Evolutionary conservation across 1,140 invertebrate species (phyloP).

Genomic region (Monomorium pharaonis): DNA sequence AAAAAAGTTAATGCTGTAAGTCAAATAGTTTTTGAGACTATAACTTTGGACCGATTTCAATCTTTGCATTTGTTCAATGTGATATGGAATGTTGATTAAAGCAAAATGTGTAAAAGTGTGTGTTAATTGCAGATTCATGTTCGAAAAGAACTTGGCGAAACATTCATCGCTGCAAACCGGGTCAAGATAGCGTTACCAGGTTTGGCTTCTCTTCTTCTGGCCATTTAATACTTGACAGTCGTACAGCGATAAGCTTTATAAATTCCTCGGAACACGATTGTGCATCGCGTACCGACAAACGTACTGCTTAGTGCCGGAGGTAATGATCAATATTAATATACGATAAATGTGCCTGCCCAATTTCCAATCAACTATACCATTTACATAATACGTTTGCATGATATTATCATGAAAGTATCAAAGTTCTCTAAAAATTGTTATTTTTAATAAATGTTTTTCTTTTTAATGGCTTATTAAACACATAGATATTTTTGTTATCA

Average conservation of each 20-base stretch:
- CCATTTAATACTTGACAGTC: conserved; percentile 46
- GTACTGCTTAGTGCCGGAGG: conserved; percentile 38
- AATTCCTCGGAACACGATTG: conserved; percentile 37
- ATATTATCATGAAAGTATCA: background rate
- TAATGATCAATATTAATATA: conserved; percentile 31
- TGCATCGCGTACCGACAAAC: conserved; percentile 30
- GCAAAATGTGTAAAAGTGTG: conserved; percentile 25
- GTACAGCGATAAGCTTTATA: conserved; percentile 53
- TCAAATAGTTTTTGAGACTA: background rate
- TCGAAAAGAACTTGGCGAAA: conserved; percentile 51
- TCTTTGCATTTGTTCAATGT: conserved; percentile 5
- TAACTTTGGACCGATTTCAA: conserved; percentile 10
- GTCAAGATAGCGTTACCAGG: conserved; percentile 64
- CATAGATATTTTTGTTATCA: background rate
- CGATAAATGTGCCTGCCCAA: background rate
- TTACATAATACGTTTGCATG: background rate
- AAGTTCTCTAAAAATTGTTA: background rate
- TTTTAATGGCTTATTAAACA: background rate
- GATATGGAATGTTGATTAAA: conserved; percentile 17
- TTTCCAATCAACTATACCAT: conserved; percentile 1
- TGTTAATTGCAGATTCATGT: conserved; percentile 51
- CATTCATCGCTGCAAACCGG: conserved; percentile 51
- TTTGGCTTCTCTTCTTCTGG: conserved; percentile 46
- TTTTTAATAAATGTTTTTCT: background rate
- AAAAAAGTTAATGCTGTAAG: conserved; percentile 11